Base-by-base conservation (phyloP, 1,140 invertebrate species). In the Bombus superbus region DNA sequence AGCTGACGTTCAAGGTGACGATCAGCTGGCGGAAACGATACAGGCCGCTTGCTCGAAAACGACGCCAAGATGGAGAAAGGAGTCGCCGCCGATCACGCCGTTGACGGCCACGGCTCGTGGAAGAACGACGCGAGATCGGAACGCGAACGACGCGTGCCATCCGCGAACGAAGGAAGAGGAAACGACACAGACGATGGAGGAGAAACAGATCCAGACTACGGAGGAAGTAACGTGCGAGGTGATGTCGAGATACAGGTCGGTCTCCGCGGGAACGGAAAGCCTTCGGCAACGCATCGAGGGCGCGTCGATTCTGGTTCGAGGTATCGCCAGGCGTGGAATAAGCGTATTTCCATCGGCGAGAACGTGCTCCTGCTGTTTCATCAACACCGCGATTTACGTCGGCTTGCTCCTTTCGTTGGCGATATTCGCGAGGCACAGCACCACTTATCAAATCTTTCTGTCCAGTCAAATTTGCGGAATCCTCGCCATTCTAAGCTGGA, bases 401-500 rank as follows among this genome's bases (percentile, higher is more conserved):
- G 71, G n/a, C 28, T 40, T 91, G 44, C 86, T 90, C 38, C 15
- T 91, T 42, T 75, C 89, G 25, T 62, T 92, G 73, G 88, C 91
- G 68, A 53, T 87, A 71, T 81, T 92, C 85, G 88, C 91, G 11
- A 89, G 89, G 85, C 86, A 87, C 80, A 89, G 91, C 83, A 69
- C 89, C 47, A 86, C 89, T 66, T 94, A 93, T 77, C 91, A 92
- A 68, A 90, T 89, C 42, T 94, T 94, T 81, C 68, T 92, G 25
- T 86, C 91, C 47, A 92, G 90, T 57, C 94, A 94, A 87, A 92
- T 94, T 64, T 94, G 92, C 80, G 94, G 95, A 77, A 81, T 94
- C 74, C 79, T 94, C 76, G 92, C 88, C 0, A 69, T 90, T 59
- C 74, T 95, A 64, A 78, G 93, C 79, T 89, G 88, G 87, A 83